Percentiles rank a stretch among this genome's conserved stretches.
Evolutionary conservation across 1,140 invertebrate genomes (phyloP).

Genomic region (Drosophila ironensis): DNA sequence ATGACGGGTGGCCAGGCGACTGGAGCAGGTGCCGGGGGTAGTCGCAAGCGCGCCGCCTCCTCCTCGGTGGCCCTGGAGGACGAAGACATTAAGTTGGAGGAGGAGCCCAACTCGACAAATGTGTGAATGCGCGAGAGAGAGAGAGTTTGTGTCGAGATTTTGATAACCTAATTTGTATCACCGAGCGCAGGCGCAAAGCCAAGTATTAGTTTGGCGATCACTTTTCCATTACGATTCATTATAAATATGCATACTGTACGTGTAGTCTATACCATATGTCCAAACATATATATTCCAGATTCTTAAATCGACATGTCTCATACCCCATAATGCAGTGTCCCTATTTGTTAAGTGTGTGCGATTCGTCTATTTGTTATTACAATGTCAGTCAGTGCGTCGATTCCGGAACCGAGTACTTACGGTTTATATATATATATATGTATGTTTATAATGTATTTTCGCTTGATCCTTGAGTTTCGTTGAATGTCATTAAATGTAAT

Average conservation of each 20-base stretch:
- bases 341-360: conserved; percentile 9
- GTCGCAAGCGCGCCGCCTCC: conserved; percentile 48
- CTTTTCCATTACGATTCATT: conserved; percentile 28
- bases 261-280: conserved; percentile 43
- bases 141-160: not conserved
- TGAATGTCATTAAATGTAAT: conserved; percentile 44
- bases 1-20: conserved; percentile 51
- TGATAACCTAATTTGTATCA: conserved; percentile 10
- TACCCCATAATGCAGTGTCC: conserved; percentile 36
- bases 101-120: conserved; percentile 3
- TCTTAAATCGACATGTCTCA: conserved; percentile 49
- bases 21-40: not conserved
- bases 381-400: conserved; percentile 9
- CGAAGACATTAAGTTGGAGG: conserved; percentile 28
- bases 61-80: conserved; percentile 22
- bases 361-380: conserved; percentile 32
- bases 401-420: conserved; percentile 34
- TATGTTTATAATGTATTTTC: conserved; percentile 37
- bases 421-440: conserved; percentile 32
- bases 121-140: not conserved
- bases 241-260: conserved; percentile 37
- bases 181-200: conserved; percentile 58
- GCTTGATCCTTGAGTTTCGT: conserved; percentile 36
- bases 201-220: conserved; percentile 28
- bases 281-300: conserved; percentile 52